Base-by-base conservation (phyloP, 30 jellyfish, hydroid and myxozoan species). In the Haliclystus octoradiatus region DNA sequence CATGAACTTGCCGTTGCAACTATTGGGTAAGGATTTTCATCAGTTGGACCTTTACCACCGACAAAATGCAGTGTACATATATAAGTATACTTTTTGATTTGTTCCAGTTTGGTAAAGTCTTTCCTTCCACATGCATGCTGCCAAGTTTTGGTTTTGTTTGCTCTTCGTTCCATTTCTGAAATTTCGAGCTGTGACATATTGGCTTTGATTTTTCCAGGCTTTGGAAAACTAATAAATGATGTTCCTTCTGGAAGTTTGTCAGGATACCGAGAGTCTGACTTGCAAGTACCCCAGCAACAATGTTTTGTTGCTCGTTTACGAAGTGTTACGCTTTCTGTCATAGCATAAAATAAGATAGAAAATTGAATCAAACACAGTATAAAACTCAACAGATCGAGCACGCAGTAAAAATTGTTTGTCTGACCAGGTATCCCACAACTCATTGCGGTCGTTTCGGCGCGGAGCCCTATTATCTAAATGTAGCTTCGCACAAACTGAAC, bases 91-190 rank as follows among this genome's bases (percentile, higher is more conserved):
- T 75, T 65, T 78, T 70, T 75, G 63, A 63, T 75, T 40, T 51
- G 81, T 27, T 76, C 40, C 1, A 49, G 2, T 0, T 68, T 76
- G 0, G 68, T 34, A 76, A 76, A 76, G 82, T 76, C 81, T 35
- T 76, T 66, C 35, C 89, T 76, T 30, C 89, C 89, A 76, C 89
- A 76, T 1, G 68, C 75, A 76, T 76, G 75, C 33, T 1, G 27
- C 89, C 81, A 76, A 26, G 69, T 51, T 34, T 50, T 65, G 2
- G 85, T 71, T 26, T 47, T 3, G 28, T 63, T 78, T 1, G 85
- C 29, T 50, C 68, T 74, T 3, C 1, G 2, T 1, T 74, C 49
- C 28, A 67, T 71, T 65, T 65, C 70, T 35, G 34, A 71, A 30
- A 9, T 5, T 71, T 74, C 79, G 75, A 72, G 62, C 71, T 74